Evolutionary conservation across 2,113 vertebrate genomes (phyloP), one percentile per base, ranked within the genome.

Genomic region (Chaetodon auriga): DNA sequence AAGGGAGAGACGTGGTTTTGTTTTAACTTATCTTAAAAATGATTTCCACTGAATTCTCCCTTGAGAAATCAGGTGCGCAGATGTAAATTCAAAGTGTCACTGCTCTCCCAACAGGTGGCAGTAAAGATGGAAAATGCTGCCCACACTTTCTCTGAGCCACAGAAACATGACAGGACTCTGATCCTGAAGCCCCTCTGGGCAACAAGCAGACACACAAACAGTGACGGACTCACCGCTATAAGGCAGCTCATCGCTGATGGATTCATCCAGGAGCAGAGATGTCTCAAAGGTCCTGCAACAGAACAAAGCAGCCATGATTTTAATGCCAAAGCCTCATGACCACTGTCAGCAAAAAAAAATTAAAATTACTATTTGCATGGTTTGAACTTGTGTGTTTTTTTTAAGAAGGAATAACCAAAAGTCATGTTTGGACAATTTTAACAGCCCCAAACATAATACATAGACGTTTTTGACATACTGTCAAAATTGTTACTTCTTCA

Each of bases 241-340:
- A 0, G 98, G 98, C 61, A 99, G 96, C 88, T 99, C 98, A 15
- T 99, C 98, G 4, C 98, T 99, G 76, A 99, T 99, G 8, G 97
- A 95, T 78, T 99, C 98, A 30, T 99, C 97, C 68, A 99, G 95
- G 18, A 99, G 91, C 83, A 99, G 92, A 0, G 98, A 99, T 0
- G 98, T 99, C 93, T 99, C 98, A 0, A 96, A 99, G 5, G 98
- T 99, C 98, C 98, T 99, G 14, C 30, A 71, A 30, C 21, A 80
- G 4, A 68, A 68, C 14, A 80, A 19, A 71, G 25, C n/a, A 66
- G 0, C 5, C 41, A 41, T 71, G 38, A 38, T 4, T 12, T 12
- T 2, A 38, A 53, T 10, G 30, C 7, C 51, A 18, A 21, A 14
- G 12, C 21, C 30, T 30, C 30, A 30, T 30, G 30, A 30, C 30